Evolutionary conservation across 1,140 invertebrate genomes (phyloP).

Genomic region (Arion vulgaris): DNA sequence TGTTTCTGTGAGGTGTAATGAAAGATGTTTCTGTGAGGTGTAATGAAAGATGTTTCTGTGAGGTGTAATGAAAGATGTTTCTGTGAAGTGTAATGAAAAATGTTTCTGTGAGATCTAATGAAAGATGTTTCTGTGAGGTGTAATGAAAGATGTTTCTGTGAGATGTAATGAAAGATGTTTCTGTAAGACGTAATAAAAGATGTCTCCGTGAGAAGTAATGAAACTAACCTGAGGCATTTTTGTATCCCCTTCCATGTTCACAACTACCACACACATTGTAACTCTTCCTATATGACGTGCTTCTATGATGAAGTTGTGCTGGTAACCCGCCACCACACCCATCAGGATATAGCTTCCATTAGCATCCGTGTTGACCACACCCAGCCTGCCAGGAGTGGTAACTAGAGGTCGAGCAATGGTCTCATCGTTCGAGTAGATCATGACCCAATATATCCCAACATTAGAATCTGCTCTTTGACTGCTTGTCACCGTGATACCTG

Average conservation of each 20-base stretch:
- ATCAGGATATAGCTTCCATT: slow-evolving; percentile 47
- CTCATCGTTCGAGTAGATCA: slow-evolving; percentile 47
- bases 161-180: no score
- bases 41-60: no score
- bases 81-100: no score
- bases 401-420: slow-evolving; percentile 39
- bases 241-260: slow-evolving; percentile 45
- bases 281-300: slow-evolving; percentile 64
- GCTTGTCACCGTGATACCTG: background rate
- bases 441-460: slow-evolving; percentile 29
- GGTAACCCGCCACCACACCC: slow-evolving; percentile 51
- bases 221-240: slow-evolving; percentile 38
- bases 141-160: no score
- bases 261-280: slow-evolving; percentile 62
- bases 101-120: no score
- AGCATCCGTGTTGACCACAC: slow-evolving; percentile 41
- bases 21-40: no score
- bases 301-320: slow-evolving; percentile 64
- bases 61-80: no score
- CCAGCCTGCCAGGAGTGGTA: slow-evolving; percentile 42
- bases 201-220: no score
- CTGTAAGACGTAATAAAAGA: no score
- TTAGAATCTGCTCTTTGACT: background rate
- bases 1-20: no score
- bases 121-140: no score